A percentile compares a stretch with the other conserved stretches of the same genome.
These are phyloP conservation scores for Dendrocopos noguchii DNA, from an alignment of 2,113 vertebrate genomes.

Conservation along the genomic window DNA sequence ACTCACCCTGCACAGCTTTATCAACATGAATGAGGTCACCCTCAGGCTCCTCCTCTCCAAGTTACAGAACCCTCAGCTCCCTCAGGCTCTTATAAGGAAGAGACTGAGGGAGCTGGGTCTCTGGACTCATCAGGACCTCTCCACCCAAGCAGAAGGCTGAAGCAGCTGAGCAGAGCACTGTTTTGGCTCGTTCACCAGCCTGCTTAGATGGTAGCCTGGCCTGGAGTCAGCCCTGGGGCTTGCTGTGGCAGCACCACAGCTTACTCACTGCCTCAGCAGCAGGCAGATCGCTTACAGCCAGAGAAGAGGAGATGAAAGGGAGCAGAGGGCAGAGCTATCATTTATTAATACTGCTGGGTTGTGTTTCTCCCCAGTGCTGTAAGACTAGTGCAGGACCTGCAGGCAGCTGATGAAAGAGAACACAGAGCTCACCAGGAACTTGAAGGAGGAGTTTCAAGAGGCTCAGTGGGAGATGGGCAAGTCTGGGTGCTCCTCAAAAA, in stretches of 20 bases:
- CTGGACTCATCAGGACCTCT: neutral
- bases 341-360: conserved; percentile 43
- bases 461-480: neutral
- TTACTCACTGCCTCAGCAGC: neutral
- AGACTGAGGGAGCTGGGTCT: too few species aligned
- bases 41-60: too few species aligned
- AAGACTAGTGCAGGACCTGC: neutral
- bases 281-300: neutral
- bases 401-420: conserved; percentile 37
- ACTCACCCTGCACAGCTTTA: too few species aligned
- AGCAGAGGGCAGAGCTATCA: neutral
- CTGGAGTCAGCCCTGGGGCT: neutral
- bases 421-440: neutral
- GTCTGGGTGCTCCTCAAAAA: neutral
- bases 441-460: neutral
- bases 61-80: too few species aligned
- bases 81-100: too few species aligned
- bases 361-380: conserved; percentile 21
- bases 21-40: too few species aligned
- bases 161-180: neutral
- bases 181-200: neutral
- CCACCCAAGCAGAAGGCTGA: neutral
- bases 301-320: conserved; percentile 20
- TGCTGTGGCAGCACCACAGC: neutral
- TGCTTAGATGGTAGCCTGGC: neutral